Base-by-base conservation (phyloP, 92 coral and sea anemone genomes). In the Isaurus tuberculatus region DNA sequence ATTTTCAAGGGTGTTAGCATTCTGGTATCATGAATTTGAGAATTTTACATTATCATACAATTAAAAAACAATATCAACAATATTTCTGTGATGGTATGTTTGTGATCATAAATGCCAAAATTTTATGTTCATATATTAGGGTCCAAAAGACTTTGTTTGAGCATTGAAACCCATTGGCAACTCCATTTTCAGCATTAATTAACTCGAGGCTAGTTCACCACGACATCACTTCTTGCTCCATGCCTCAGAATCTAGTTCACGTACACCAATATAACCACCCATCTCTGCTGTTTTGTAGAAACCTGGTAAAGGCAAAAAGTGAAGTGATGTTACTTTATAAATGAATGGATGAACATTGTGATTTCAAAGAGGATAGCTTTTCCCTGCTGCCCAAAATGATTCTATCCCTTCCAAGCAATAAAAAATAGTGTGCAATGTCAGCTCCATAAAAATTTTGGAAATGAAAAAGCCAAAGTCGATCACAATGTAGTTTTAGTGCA, bases 211-310 rank as follows among this genome's bases (percentile, higher is more conserved):
- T 28, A 57, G 19, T 51, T 44, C 36, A 58, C 15, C 31, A 40
- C 5, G 25, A 9, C 63, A 55, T 77, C 70, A 77, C 44, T 88
- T 57, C 66, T 42, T 57, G 27, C 73, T 84, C 95, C 95, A 92
- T 16, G 89, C 79, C 67, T 89, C 81, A 64, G 79, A 83, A 73
- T 92, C 95, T 29, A 84, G 91, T 70, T 83, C 84, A 17, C 95
- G 95, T 25, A 88, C 93, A 61, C 88, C 95, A 43, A n/a, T 65
- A 44, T 89, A 89, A 26, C 93, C 95, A 83, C 93, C 95, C 83
- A 92, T 80, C 77, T 92, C 95, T 30, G 95, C 95, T 72, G 93
- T 87, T 43, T 75, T 48, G 85, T 92, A 92, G 79, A 92, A 92
- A 55, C 85, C 95, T 92, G 49, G 36, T 55, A 57, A 74, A 25